A percentile compares a stretch with the other conserved stretches of the same genome.
phyloP scores from a whole-genome alignment of 2,113 vertebrate genomes.

The Pseudonaja textilis region DNA sequence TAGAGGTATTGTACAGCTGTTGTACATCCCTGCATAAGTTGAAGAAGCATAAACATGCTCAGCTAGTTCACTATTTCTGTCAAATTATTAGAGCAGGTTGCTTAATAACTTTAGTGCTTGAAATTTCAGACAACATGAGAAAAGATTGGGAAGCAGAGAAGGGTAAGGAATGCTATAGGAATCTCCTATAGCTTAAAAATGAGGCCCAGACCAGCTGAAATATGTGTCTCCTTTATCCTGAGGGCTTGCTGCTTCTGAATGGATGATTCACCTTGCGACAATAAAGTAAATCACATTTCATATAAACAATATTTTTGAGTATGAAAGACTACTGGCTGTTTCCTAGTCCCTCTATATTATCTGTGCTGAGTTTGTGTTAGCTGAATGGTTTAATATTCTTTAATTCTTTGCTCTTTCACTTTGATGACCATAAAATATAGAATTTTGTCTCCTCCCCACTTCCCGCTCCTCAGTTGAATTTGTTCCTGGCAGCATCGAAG shows the following conservation, averaged over 20 bases:
- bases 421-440: not conserved
- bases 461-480: not conserved
- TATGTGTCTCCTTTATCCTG: not conserved
- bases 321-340: not conserved
- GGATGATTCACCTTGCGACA: not conserved
- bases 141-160: not conserved
- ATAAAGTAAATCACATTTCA: not conserved
- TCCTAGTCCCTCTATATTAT: not conserved
- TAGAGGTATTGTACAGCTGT: not conserved
- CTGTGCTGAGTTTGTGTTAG: not conserved
- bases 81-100: not conserved
- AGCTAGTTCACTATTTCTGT: not conserved
- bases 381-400: not conserved
- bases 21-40: not conserved
- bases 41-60: not conserved
- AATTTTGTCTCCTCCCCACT: not conserved
- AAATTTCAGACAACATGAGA: not conserved
- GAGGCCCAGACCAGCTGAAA: not conserved
- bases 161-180: not conserved
- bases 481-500: not conserved
- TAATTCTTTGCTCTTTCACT: not conserved
- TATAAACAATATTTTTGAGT: not conserved
- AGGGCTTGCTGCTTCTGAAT: not conserved
- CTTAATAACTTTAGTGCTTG: not conserved
- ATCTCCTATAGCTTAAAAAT: fast-evolving